These are phyloP conservation scores for Poecile atricapillus DNA, from an alignment of 2,113 vertebrate species.

Conservation along the genomic window DNA sequence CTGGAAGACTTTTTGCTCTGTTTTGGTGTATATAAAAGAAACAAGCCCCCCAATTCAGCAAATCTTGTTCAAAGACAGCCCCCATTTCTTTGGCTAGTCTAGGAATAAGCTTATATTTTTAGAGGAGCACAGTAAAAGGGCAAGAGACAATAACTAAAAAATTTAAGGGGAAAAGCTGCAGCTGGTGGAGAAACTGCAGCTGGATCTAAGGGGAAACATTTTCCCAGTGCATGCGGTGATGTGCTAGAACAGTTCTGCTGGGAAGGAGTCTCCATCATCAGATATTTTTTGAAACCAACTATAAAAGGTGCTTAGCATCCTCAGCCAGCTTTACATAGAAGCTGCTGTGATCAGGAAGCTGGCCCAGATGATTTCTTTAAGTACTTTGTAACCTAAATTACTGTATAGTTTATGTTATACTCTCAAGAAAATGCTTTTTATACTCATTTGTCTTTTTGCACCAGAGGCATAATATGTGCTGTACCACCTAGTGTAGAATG, in stretches of 20 bases:
- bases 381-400: not conserved
- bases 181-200: not conserved
- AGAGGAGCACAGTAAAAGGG: not conserved
- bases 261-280: not conserved
- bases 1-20: not conserved
- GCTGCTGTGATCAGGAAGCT: not conserved
- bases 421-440: not conserved
- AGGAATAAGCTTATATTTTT: not conserved
- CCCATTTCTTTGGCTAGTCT: not conserved
- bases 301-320: not conserved
- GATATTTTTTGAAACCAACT: not conserved
- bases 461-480: rapidly evolving
- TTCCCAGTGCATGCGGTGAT: not conserved
- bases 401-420: not conserved
- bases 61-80: not conserved
- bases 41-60: not conserved
- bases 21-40: not conserved
- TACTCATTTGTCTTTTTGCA: not conserved
- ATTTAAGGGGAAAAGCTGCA: not conserved
- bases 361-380: not conserved
- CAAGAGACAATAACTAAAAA: not conserved
- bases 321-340: not conserved
- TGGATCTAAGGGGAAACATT: not conserved
- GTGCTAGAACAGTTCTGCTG: not conserved
- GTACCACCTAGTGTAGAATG: not conserved